phyloP scores from a whole-genome alignment of 2,888 invertebrate genomes.

The Cheilosia vernalis region DNA sequence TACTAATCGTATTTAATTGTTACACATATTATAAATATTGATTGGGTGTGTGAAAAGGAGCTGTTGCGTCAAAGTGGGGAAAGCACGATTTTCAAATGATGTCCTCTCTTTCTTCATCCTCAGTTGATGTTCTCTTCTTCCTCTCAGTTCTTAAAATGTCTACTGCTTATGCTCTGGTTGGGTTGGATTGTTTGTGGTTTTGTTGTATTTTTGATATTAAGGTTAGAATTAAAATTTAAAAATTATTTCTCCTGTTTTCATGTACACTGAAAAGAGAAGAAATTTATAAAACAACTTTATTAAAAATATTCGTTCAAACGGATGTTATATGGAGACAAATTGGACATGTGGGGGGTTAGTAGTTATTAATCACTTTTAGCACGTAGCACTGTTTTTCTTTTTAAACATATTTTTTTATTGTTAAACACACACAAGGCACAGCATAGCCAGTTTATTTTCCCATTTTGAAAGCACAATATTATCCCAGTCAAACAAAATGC shows the following conservation, averaged over 20 bases:
- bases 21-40: slow-evolving; percentile 22
- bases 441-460: not conserved
- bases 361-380: slow-evolving; percentile 29
- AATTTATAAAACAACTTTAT: slow-evolving; percentile 67
- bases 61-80: slow-evolving; percentile 11
- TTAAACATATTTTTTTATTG: slow-evolving; percentile 14
- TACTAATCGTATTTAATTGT: slow-evolving; percentile 4
- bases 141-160: slow-evolving; percentile 31
- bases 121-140: slow-evolving; percentile 17
- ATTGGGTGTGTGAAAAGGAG: slow-evolving; percentile 22
- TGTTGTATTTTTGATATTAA: slow-evolving; percentile 46
- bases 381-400: slow-evolving; percentile 34
- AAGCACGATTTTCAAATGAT: slow-evolving; percentile 18
- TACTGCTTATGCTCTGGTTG: slow-evolving; percentile 66
- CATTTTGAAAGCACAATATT: not conserved
- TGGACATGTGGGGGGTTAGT: not conserved
- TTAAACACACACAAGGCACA: slow-evolving; percentile 14
- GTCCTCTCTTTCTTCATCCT: slow-evolving; percentile 13
- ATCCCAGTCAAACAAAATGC: slow-evolving; percentile 19
- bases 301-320: slow-evolving; percentile 40
- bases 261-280: slow-evolving; percentile 85
- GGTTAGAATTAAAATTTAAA: slow-evolving; percentile 73
- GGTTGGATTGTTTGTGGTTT: slow-evolving; percentile 29
- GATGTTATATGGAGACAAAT: slow-evolving; percentile 3
- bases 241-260: slow-evolving; percentile 85